Evolutionary conservation across 2,113 vertebrate genomes (phyloP), one percentile per base, ranked within the genome.

Genomic region (Chrysochloris asiatica): DNA sequence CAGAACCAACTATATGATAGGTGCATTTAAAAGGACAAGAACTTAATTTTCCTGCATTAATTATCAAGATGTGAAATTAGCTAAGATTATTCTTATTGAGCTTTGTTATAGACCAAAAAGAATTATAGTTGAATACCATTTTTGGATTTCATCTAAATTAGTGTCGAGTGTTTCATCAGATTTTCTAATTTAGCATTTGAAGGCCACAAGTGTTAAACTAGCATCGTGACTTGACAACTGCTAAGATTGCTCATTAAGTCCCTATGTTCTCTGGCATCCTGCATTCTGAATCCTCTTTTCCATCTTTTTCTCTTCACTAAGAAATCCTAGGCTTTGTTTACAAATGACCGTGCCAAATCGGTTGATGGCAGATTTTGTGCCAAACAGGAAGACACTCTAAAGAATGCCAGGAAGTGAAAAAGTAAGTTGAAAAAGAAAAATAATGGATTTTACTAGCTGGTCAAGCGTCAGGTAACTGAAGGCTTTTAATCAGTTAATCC

Each of bases 361-460:
- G 33, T 36, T 82, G 54, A 69, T 91, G 48, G 45, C 14, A 73
- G 36, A 86, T 83, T 86, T 86, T 80, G 24, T 79, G 54, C 30
- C 38, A 84, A 88, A 92, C 7, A 86, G 63, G 72, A 95, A 88
- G 43, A 48, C 7, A 84, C 54, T 95, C 86, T 80, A 93, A 86
- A 92, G 79, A 96, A 67, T 85, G 38, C 61, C 72, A 87, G 67
- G 41, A 94, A 72, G 54, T 89, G 33, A 9, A 48, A 7, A 45
- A 72, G 4, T 76, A 48, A 87, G 28, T 28, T 72, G 16, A 52
- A 92, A 95, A 91, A 9, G 38, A 67, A 30, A 92, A 75, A 52
- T 41, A 6, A 38, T 61, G 52, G 76, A 61, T 8, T 94, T 54
- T 87, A 0, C 56, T 45, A 48, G 47, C 16, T 1, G 76, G 38